These are phyloP conservation scores for Pelodytes ibericus DNA, from an alignment of 2,797 vertebrate genomes.

Conservation along the genomic window DNA sequence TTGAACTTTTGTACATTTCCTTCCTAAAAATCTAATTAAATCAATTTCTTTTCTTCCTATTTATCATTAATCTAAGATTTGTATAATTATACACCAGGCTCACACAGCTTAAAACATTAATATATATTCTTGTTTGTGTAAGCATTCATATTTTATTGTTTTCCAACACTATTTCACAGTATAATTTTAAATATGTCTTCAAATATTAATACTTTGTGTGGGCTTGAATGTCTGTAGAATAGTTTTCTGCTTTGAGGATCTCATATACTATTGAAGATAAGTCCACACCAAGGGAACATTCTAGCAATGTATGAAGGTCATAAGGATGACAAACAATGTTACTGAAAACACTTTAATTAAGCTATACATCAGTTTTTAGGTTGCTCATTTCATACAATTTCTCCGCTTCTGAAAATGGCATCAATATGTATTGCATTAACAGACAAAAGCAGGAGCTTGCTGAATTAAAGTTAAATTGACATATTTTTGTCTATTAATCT, in stretches of 20 bases:
- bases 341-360: conserved; percentile 46
- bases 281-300: neutral
- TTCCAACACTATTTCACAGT: neutral
- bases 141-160: neutral
- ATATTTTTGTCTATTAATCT: conserved; percentile 58
- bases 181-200: neutral
- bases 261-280: neutral
- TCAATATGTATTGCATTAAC: conserved; percentile 41
- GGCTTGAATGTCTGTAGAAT: neutral
- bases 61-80: too few relatives aligned
- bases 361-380: conserved; percentile 4
- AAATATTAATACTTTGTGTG: neutral
- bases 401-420: conserved; percentile 49
- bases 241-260: neutral
- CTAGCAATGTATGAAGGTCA: conserved; percentile 33
- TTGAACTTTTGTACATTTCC: too few relatives aligned
- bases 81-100: too few relatives aligned
- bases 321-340: conserved; percentile 25
- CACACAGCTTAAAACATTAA: neutral
- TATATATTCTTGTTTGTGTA: neutral
- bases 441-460: conserved; percentile 44
- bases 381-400: conserved; percentile 53
- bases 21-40: too few relatives aligned
- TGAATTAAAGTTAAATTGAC: conserved; percentile 54
- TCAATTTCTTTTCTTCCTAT: too few relatives aligned